Percentiles rank a stretch among this genome's conserved stretches.
These are phyloP conservation scores for Dinoponera quadriceps DNA, from an alignment of 1,140 invertebrate genomes.

Conservation along the genomic window DNA sequence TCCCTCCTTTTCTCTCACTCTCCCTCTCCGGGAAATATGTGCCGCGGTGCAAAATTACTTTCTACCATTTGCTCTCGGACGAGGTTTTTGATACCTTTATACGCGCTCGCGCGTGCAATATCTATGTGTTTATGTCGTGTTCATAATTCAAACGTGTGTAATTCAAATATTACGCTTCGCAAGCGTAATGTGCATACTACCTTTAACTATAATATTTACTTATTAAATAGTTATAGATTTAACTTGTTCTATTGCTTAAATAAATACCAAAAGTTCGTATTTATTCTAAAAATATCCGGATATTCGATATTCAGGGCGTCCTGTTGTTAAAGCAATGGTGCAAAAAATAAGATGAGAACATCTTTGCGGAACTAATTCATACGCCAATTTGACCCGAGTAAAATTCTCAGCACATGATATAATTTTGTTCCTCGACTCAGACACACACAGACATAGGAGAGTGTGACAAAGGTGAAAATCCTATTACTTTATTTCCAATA, in stretches of 20 bases:
- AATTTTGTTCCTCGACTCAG: neutral
- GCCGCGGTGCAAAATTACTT: slow-evolving; percentile 7
- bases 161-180: neutral
- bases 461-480: neutral
- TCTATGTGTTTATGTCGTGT: no score
- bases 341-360: slow-evolving; percentile 11
- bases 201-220: slow-evolving; percentile 32
- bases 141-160: neutral
- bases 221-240: slow-evolving; percentile 5
- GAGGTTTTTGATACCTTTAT: neutral
- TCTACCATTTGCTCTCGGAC: slow-evolving; percentile 17
- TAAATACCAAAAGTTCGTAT: slow-evolving; percentile 17
- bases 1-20: neutral
- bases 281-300: slow-evolving; percentile 21
- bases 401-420: neutral
- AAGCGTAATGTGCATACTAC: neutral
- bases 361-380: neutral
- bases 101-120: neutral
- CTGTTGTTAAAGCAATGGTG: neutral
- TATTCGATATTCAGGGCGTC: neutral
- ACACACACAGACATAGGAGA: neutral
- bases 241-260: neutral
- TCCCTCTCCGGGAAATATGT: slow-evolving; percentile 8
- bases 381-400: neutral
- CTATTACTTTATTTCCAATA: neutral